Evolutionary conservation across 2,888 invertebrate species (phyloP).

Genomic region (Periphyllus acericola): DNA sequence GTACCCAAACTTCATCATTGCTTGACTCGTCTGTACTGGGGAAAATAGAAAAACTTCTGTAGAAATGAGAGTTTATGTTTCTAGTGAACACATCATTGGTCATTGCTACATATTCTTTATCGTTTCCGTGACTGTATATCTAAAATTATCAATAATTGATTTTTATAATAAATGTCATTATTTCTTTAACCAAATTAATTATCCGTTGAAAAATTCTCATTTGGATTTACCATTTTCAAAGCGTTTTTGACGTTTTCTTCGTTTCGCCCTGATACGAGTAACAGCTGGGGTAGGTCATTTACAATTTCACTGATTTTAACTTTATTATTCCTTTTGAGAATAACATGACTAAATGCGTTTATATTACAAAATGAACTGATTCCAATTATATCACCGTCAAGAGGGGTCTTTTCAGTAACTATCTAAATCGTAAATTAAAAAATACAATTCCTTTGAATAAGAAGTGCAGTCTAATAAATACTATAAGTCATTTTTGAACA

Average conservation of each 20-base stretch:
- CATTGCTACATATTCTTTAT: constrained; percentile 64
- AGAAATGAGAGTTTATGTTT: constrained; percentile 68
- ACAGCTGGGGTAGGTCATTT: constrained; percentile 45
- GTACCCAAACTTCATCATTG: neutral
- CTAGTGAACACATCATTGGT: constrained; percentile 66
- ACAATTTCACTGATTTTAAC: neutral
- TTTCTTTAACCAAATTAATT: too few relatives aligned
- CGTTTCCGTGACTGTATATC: constrained; percentile 43
- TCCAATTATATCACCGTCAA: constrained; percentile 45
- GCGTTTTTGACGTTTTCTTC: constrained; percentile 46
- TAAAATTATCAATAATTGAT: neutral
- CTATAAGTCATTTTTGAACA: neutral
- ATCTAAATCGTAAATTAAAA: neutral
- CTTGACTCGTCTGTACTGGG: constrained; percentile 61
- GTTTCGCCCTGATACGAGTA: constrained; percentile 61
- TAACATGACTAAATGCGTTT: constrained; percentile 51
- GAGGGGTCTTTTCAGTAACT: constrained; percentile 47
- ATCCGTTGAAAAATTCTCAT: neutral
- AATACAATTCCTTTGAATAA: too few relatives aligned
- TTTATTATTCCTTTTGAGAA: constrained; percentile 38
- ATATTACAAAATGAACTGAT: constrained; percentile 45
- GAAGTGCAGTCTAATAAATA: too few relatives aligned
- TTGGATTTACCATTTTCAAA: constrained; percentile 39
- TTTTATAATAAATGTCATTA: neutral
- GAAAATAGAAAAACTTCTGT: constrained; percentile 69